phyloP scores from a whole-genome alignment of 2,113 vertebrate genomes.

The Oryzias celebensis region DNA sequence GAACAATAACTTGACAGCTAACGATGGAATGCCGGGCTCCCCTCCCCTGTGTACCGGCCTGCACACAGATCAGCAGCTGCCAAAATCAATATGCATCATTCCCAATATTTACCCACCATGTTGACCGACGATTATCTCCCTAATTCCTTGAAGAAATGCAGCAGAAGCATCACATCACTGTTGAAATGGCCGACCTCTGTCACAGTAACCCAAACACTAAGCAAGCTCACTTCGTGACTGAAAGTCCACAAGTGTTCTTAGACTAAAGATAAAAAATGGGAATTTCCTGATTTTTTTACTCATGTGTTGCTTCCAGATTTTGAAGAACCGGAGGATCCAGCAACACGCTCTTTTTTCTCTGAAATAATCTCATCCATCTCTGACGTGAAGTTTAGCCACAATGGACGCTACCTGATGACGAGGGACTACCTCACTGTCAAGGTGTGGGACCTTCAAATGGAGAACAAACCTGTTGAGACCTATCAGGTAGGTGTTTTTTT shows the following conservation, averaged over 20 bases:
- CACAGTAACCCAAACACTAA: constrained; percentile 14
- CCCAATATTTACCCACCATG: constrained; percentile 74
- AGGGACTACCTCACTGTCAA: constrained; percentile 96
- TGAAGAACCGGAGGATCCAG: constrained; percentile 94
- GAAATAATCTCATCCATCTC: constrained; percentile 98
- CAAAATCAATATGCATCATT: constrained; percentile 77
- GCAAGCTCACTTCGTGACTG: constrained; percentile 1
- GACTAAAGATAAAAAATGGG: neutral
- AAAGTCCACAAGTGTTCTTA: constrained; percentile 11
- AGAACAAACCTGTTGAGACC: constrained; percentile 93
- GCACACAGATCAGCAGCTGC: constrained; percentile 72
- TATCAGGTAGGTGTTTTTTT: constrained; percentile 83
- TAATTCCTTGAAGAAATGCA: constrained; percentile 56
- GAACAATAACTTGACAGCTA: constrained; percentile 69
- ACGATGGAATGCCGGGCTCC: constrained; percentile 72
- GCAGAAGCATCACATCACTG: constrained; percentile 45
- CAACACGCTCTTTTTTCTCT: constrained; percentile 94
- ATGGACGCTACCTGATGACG: constrained; percentile 94
- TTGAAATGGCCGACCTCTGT: constrained; percentile 28
- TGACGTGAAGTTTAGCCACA: constrained; percentile 97
- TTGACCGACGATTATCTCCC: constrained; percentile 64
- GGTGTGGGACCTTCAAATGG: constrained; percentile 98
- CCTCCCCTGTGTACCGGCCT: constrained; percentile 62
- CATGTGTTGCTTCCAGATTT: constrained; percentile 79
- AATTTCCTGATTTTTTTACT: neutral